phyloP scores from a whole-genome alignment of 2,113 vertebrate species.

The Hemiscyllium ocellatum region DNA sequence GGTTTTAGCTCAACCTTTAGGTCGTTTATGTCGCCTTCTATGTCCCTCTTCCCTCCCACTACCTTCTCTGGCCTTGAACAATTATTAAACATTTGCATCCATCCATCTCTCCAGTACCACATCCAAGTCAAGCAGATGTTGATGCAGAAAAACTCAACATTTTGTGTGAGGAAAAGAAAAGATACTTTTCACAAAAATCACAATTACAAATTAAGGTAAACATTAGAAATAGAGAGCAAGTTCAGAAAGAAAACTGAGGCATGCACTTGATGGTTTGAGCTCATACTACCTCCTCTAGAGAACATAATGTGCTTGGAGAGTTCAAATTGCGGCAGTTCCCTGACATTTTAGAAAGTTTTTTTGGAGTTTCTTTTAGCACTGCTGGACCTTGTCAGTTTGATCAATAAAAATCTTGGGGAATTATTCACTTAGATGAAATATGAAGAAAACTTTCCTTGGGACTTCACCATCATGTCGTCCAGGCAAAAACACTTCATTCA shows the following conservation, averaged over 20 bases:
- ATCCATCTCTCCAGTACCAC: not conserved
- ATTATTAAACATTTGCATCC: slow-evolving; percentile 33
- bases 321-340: not conserved
- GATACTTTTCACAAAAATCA: not conserved
- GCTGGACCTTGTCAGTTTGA: not conserved
- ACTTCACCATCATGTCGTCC: not conserved
- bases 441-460: slow-evolving; percentile 6
- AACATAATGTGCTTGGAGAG: not conserved
- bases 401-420: not conserved
- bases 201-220: not conserved
- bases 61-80: not conserved
- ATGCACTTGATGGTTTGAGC: not conserved
- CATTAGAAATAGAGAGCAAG: not conserved
- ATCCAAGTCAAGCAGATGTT: slow-evolving; percentile 1
- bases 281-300: not conserved
- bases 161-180: slow-evolving; percentile 11
- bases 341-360: slow-evolving; percentile 6
- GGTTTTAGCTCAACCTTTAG: no score
- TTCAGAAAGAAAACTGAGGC: not conserved
- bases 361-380: not conserved
- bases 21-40: not conserved
- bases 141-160: not conserved
- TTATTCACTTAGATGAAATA: slow-evolving; percentile 24
- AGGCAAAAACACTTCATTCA: not conserved
- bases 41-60: not conserved